These are phyloP conservation scores for Oncorhynchus mykiss DNA, from an alignment of 2,113 vertebrate genomes.

Conservation along the genomic window DNA sequence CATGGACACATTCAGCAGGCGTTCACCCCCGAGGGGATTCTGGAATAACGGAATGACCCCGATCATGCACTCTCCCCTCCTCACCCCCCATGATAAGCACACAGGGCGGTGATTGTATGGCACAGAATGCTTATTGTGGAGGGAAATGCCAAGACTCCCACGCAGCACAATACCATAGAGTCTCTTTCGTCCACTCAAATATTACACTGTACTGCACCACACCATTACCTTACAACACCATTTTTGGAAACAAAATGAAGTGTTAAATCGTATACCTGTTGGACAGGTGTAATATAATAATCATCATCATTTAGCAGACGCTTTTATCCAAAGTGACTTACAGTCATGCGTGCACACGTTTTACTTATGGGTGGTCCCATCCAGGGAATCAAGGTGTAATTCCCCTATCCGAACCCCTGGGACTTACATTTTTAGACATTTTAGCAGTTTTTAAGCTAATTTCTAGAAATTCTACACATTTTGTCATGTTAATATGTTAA, in stretches of 20 bases:
- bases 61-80: neutral
- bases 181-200: conserved; percentile 12
- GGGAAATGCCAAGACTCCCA: conserved; percentile 61
- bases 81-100: conserved; percentile 9
- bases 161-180: conserved; percentile 41
- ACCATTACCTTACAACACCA: neutral
- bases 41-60: conserved; percentile 38
- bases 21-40: conserved; percentile 24
- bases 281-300: neutral
- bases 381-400: too few relatives aligned
- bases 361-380: too few relatives aligned
- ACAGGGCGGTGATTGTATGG: conserved; percentile 56
- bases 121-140: conserved; percentile 64
- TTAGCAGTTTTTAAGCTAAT: too few relatives aligned
- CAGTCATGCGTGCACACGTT: too few relatives aligned
- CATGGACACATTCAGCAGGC: neutral
- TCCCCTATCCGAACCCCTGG: too few relatives aligned
- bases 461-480: too few relatives aligned
- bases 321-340: too few relatives aligned
- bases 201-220: neutral
- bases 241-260: neutral
- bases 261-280: neutral
- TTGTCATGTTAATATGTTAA: too few relatives aligned
- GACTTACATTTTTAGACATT: too few relatives aligned
- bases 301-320: too few relatives aligned